Base-by-base conservation (phyloP, 2,113 vertebrate genomes). In the Phycodurus eques region DNA sequence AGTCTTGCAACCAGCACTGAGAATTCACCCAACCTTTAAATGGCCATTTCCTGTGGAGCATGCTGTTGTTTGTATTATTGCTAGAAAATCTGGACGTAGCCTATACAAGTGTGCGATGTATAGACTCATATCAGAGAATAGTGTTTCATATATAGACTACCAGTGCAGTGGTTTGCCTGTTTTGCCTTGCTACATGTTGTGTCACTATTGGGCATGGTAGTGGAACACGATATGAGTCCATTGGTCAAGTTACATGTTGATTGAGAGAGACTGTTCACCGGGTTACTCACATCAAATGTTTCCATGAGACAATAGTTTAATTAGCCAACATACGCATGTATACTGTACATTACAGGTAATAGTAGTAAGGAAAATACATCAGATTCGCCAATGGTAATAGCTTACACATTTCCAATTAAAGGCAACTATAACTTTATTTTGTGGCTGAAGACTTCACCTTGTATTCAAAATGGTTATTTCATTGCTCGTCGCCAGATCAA, bases 1-100 rank as follows among this genome's bases (percentile, higher is more conserved):
- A 66, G 22, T 66, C 22, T 47, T 31, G 64, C 12, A 27, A 47
- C 43, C 13, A 14, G n/a, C 54, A 68, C 63, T 49, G 33, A 72
- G 8, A 62, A 62, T 72, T 42, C 72, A 67, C 57, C 64, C 53
- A 71, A 14, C 53, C 13, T 62, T 64, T 54, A 66, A 70, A 74
- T 66, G 74, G 46, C 31, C 64, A 35, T 35, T 61, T 61, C 31
- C 59, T 60, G 14, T 33, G 13, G 59, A 33, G 59, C 27, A 2
- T 60, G 2, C 31, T 61, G 31, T 33, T 56, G 14, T 61, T 33
- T 61, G 59, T 22, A 60, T 14, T 61, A 35, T 8, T 35, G 27
- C 27, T 35, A 15, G 14, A 15, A 35, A 60, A 60, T 11, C 8
- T 33, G 27, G 13, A 33, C 14, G 14, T 60, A 60, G 1, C 35